Evolutionary conservation across 2,113 vertebrate genomes (phyloP).

Genomic region (Gasterosteus nipponicus): DNA sequence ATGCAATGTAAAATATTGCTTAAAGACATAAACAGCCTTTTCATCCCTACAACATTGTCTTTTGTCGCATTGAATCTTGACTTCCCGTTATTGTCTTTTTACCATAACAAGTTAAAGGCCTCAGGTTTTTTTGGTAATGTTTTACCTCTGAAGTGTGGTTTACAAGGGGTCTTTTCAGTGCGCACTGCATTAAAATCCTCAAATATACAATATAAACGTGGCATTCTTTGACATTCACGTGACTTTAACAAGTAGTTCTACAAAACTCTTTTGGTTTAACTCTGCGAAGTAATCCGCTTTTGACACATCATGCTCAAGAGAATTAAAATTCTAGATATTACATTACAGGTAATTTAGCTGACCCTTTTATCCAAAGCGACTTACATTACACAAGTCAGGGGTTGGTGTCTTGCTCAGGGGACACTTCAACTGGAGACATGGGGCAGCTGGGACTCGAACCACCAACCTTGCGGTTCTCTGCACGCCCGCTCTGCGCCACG

Average conservation of each 20-base stretch:
- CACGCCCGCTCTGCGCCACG: too few species aligned
- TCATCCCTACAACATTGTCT: background rate
- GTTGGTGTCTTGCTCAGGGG: too few species aligned
- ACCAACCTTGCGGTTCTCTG: too few species aligned
- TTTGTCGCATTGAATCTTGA: background rate
- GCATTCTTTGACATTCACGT: background rate
- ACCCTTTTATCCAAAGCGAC: too few species aligned
- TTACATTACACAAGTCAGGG: too few species aligned
- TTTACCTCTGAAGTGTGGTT: constrained; percentile 49
- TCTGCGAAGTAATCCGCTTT: background rate
- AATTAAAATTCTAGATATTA: background rate
- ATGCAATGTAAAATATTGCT: constrained; percentile 10
- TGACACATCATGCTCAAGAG: background rate
- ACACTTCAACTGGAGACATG: too few species aligned
- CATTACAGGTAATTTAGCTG: too few species aligned
- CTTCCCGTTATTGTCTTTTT: constrained; percentile 1
- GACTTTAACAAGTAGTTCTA: background rate
- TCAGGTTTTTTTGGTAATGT: constrained; percentile 37
- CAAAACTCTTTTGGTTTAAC: background rate
- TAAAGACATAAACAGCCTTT: constrained; percentile 13
- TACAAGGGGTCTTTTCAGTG: constrained; percentile 9
- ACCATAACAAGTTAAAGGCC: constrained; percentile 10
- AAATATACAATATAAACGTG: constrained; percentile 1
- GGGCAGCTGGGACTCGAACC: too few species aligned
- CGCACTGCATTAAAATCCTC: constrained; percentile 47